phyloP scores from a whole-genome alignment of 2,888 invertebrate genomes.

The Eulithis prunata region DNA sequence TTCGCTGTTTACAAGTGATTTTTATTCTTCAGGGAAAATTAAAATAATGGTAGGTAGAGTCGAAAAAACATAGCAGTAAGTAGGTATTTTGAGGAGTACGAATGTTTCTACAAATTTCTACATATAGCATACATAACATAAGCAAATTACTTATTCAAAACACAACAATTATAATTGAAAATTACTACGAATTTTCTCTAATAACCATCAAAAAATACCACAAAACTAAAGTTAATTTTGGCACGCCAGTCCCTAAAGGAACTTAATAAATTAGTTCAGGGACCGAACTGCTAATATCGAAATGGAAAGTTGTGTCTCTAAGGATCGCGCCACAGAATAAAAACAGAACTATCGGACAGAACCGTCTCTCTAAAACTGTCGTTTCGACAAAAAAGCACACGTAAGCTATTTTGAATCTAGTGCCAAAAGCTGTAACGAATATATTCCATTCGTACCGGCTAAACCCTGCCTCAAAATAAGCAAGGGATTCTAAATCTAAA shows the following conservation, averaged over 20 bases:
- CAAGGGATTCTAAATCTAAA: constrained; percentile 20
- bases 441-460: constrained; percentile 12
- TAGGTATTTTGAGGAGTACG: no score
- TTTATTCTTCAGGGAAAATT: no score
- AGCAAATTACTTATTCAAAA: not conserved
- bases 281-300: constrained; percentile 53
- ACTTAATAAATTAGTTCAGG: constrained; percentile 53
- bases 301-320: constrained; percentile 51
- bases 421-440: constrained; percentile 12
- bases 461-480: not conserved
- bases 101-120: not conserved
- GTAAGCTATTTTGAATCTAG: constrained; percentile 21
- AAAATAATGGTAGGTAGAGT: no score
- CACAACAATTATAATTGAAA: constrained; percentile 2
- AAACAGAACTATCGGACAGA: constrained; percentile 8
- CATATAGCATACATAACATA: no score
- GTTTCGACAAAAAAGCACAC: not conserved
- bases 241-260: constrained; percentile 43
- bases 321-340: constrained; percentile 31
- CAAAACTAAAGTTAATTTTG: constrained; percentile 45
- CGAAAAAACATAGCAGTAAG: no score
- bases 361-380: constrained; percentile 10
- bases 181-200: constrained; percentile 10
- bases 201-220: constrained; percentile 23
- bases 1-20: no score